Evolutionary conservation across 1,140 invertebrate species (phyloP).

Genomic region (Drosophila teissieri): DNA sequence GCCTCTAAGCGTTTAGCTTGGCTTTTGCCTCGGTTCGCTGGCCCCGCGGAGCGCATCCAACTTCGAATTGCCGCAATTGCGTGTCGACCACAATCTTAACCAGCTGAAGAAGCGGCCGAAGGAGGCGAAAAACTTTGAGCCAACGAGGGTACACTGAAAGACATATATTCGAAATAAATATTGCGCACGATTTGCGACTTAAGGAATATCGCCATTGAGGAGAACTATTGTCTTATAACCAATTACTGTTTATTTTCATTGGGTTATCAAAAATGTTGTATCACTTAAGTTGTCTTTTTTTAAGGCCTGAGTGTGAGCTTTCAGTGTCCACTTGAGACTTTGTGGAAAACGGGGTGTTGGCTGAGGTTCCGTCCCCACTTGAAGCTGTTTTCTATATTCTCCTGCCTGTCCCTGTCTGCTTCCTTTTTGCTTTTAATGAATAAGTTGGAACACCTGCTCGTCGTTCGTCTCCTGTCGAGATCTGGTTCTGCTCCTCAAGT

Average conservation of each 20-base stretch:
- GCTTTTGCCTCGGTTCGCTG: constrained; percentile 32
- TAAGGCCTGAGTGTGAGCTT: not conserved
- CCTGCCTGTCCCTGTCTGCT: constrained; percentile 43
- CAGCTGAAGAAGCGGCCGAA: constrained; percentile 38
- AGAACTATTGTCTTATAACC: no score
- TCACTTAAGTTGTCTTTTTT: rapidly evolving
- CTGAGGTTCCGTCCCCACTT: constrained; percentile 20
- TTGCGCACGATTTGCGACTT: no score
- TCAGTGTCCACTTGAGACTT: constrained; percentile 8
- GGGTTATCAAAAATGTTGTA: no score
- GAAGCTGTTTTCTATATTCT: constrained; percentile 6
- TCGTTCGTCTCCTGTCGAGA: constrained; percentile 54
- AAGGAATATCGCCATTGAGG: no score
- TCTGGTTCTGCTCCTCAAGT: constrained; percentile 62
- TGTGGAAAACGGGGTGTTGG: constrained; percentile 34
- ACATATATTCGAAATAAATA: not conserved
- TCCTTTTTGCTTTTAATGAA: constrained; percentile 80
- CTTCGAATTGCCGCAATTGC: constrained; percentile 80
- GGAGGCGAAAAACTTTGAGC: constrained; percentile 53
- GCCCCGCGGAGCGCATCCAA: constrained; percentile 56
- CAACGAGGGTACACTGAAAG: constrained; percentile 25
- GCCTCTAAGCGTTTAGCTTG: constrained; percentile 65
- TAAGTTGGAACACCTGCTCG: constrained; percentile 79
- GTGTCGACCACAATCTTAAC: constrained; percentile 80
- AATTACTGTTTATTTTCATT: no score